These are phyloP conservation scores for Excalfactoria chinensis DNA, from an alignment of 2,113 vertebrate genomes.

Conservation along the genomic window DNA sequence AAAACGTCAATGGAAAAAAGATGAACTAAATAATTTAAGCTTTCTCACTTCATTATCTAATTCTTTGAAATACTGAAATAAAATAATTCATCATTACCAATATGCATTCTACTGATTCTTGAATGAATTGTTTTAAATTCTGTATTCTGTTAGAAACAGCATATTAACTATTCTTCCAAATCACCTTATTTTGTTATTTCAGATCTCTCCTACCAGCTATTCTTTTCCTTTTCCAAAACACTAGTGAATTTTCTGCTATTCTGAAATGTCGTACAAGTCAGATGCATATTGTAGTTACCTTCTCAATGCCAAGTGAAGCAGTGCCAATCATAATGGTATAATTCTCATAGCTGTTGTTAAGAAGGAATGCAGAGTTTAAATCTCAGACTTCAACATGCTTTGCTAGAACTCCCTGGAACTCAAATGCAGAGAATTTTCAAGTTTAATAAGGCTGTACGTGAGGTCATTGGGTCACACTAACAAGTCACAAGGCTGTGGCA, in stretches of 20 bases:
- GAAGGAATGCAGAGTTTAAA: neutral
- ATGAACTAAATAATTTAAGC: slow-evolving; percentile 33
- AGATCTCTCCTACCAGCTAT: neutral
- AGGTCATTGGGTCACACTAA: neutral
- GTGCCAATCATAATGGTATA: neutral
- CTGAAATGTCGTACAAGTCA: neutral
- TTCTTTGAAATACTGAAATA: neutral
- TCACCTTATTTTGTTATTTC: neutral
- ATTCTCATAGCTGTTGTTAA: neutral
- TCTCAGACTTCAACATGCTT: neutral
- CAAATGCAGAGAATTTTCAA: neutral
- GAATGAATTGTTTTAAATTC: neutral
- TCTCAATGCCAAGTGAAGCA: neutral
- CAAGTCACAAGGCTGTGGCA: neutral
- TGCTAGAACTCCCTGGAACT: neutral
- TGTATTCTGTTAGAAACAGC: neutral
- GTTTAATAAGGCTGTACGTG: neutral
- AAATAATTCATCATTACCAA: neutral
- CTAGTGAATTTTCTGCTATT: neutral
- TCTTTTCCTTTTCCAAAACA: neutral
- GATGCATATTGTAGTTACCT: neutral
- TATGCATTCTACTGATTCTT: neutral
- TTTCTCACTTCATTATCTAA: slow-evolving; percentile 24
- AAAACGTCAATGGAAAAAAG: neutral
- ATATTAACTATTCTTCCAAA: neutral